phyloP scores from a whole-genome alignment of 2,113 vertebrate genomes.

The Oostethus manadensis region DNA sequence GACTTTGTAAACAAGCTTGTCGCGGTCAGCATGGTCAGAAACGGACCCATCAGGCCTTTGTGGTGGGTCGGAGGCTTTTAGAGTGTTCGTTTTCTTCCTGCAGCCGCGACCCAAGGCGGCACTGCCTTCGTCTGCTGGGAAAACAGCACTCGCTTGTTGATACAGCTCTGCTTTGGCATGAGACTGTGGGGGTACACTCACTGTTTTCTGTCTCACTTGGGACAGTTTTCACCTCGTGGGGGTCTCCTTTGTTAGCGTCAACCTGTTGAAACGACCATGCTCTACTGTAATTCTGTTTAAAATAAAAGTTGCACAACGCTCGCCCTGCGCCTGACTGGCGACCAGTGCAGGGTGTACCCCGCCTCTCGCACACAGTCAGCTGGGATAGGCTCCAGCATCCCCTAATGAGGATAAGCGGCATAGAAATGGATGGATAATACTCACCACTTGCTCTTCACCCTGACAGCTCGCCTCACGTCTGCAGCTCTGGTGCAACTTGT shows the following conservation, averaged over 20 bases:
- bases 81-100: slow-evolving; percentile 51
- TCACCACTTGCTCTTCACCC: slow-evolving; percentile 61
- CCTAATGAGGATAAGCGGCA: too few species aligned
- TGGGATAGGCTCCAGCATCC: too few species aligned
- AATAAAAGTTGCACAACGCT: fast-evolving
- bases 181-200: slow-evolving; percentile 15
- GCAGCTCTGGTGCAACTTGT: slow-evolving; percentile 86
- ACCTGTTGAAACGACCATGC: slow-evolving; percentile 27
- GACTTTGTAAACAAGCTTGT: slow-evolving; percentile 75
- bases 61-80: slow-evolving; percentile 35
- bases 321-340: too few species aligned
- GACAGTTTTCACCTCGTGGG: slow-evolving; percentile 41
- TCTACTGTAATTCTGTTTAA: not conserved
- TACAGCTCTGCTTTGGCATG: not conserved
- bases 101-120: slow-evolving; percentile 56
- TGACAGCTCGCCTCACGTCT: slow-evolving; percentile 63
- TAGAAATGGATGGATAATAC: too few species aligned
- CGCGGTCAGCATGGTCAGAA: slow-evolving; percentile 56
- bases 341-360: too few species aligned
- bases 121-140: slow-evolving; percentile 42
- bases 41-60: slow-evolving; percentile 48
- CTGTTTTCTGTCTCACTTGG: slow-evolving; percentile 43
- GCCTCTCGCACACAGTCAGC: too few species aligned
- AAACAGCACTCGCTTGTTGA: not conserved
- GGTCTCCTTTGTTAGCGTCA: slow-evolving; percentile 29